phyloP scores from a whole-genome alignment of 2,888 invertebrate genomes.

The Arctia plantaginis region DNA sequence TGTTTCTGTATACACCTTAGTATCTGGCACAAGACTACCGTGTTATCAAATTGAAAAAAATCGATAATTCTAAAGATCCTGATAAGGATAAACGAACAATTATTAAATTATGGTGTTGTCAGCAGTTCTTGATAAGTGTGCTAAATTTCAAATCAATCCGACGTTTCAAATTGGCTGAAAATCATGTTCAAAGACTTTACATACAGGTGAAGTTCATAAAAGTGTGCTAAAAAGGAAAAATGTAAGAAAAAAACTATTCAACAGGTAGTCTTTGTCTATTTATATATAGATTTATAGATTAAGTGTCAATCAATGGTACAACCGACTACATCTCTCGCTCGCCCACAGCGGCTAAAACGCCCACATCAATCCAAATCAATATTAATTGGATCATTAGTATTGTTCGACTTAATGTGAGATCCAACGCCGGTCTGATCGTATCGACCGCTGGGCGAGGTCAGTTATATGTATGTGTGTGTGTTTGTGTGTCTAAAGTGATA shows the following conservation, averaged over 20 bases:
- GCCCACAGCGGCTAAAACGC: conserved; percentile 32
- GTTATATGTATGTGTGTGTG: conserved; percentile 15
- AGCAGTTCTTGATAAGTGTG: too few species aligned
- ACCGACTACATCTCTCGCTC: conserved; percentile 1
- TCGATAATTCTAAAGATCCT: too few species aligned
- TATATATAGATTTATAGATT: background rate
- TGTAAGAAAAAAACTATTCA: background rate
- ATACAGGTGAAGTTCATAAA: too few species aligned
- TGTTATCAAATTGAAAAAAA: too few species aligned
- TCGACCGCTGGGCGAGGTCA: conserved; percentile 24
- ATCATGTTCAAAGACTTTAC: too few species aligned
- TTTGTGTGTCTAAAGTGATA: conserved; percentile 18
- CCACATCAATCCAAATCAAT: conserved; percentile 62
- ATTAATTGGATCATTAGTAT: conserved; percentile 59
- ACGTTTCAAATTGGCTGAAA: too few species aligned
- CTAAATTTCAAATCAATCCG: too few species aligned
- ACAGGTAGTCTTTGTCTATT: background rate
- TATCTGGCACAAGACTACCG: too few species aligned
- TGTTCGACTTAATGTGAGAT: conserved; percentile 46
- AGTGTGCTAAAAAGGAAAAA: too few species aligned
- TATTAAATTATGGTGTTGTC: too few species aligned
- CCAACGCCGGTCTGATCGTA: conserved; percentile 31
- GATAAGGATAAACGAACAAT: too few species aligned
- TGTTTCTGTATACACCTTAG: too few species aligned
- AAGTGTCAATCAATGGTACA: conserved; percentile 1